Percentiles rank a stretch among this genome's conserved stretches.
Conservation (phyloP, 2,113 vertebrate species). For the Pholis gunnellus region DNA sequence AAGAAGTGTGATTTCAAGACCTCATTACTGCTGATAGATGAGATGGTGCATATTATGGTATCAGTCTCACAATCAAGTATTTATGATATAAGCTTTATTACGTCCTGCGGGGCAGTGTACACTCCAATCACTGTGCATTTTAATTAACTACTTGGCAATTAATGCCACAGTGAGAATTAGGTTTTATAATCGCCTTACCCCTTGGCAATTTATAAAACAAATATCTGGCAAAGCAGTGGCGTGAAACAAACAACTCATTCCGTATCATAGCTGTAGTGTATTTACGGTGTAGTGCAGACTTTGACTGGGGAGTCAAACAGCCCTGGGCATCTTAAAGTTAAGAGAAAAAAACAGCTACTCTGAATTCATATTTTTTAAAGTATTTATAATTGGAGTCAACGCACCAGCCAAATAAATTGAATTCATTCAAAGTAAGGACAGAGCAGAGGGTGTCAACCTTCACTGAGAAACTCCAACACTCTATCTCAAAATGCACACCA, state of each 20-base stretch:
- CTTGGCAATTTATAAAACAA: conserved; percentile 76
- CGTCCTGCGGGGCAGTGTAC: conserved; percentile 66
- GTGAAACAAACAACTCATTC: conserved; percentile 72
- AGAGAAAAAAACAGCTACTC: conserved; percentile 21
- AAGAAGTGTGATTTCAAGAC: conserved; percentile 56
- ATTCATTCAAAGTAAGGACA: conserved; percentile 16
- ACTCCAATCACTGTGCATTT: conserved; percentile 74
- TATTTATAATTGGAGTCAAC: conserved; percentile 20
- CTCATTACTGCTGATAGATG: conserved; percentile 60
- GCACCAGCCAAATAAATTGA: conserved; percentile 7
- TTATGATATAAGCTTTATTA: conserved; percentile 74
- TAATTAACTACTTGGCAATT: conserved; percentile 84
- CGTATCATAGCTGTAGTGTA: conserved; percentile 54
- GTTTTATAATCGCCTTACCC: conserved; percentile 79
- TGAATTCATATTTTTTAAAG: conserved; percentile 9
- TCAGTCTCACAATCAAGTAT: conserved; percentile 73
- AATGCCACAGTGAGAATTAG: conserved; percentile 80
- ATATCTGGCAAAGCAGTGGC: conserved; percentile 73
- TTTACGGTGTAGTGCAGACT: conserved; percentile 49
- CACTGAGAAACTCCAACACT: background rate
- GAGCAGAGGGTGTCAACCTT: conserved; percentile 26
- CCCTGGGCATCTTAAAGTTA: conserved; percentile 53
- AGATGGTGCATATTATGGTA: conserved; percentile 58
- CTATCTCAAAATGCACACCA: conserved; percentile 8
- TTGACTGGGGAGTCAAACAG: conserved; percentile 55